These are phyloP conservation scores for Nyctibius grandis DNA, from an alignment of 2,797 vertebrate genomes.

Conservation along the genomic window DNA sequence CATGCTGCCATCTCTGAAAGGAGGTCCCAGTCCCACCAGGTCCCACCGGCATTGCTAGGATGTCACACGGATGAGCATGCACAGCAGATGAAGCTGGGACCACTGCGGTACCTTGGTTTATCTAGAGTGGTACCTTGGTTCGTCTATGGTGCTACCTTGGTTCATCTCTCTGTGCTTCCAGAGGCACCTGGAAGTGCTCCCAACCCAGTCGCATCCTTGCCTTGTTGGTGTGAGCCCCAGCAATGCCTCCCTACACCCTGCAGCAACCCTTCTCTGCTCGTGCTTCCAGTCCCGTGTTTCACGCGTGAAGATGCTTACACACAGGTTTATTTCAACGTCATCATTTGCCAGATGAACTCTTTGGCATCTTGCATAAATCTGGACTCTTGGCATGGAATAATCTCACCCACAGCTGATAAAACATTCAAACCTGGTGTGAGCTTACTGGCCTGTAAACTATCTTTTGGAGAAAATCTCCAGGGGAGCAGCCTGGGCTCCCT, in stretches of 20 bases:
- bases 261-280: neutral
- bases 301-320: neutral
- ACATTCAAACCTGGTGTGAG: neutral
- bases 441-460: neutral
- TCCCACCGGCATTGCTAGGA: neutral
- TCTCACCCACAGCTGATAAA: neutral
- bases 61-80: rapidly evolving
- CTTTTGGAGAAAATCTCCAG: neutral
- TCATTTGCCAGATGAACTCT: neutral
- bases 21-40: neutral
- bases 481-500: neutral
- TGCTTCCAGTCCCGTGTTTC: neutral
- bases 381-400: neutral
- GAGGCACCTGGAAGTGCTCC: neutral
- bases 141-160: neutral
- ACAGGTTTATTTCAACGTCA: neutral
- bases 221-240: neutral
- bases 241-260: too few relatives aligned
- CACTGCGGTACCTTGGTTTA: too few relatives aligned
- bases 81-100: neutral
- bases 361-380: neutral
- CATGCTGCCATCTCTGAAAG: neutral
- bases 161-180: neutral
- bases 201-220: neutral
- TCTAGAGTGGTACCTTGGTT: neutral